Base-by-base conservation (phyloP, 2,113 vertebrate genomes). In the Hyaena hyaena region DNA sequence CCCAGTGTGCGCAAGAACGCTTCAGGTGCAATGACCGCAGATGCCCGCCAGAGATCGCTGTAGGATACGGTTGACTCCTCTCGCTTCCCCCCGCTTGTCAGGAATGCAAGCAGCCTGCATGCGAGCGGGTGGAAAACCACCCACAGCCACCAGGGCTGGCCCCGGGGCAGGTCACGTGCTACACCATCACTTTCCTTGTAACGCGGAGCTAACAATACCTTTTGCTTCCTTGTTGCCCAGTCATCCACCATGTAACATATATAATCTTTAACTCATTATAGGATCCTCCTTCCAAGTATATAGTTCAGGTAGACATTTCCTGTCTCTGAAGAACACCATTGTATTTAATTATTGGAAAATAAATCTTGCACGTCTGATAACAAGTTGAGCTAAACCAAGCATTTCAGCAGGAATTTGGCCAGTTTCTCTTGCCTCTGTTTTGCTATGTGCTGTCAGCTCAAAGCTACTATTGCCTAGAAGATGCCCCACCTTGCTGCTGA, bases 21-120 rank as follows among this genome's bases (percentile, higher is more conserved):
- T 65, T 68, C 63, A 86, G 77, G 48, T 63, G 71, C 48, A 97
- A 35, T 93, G 66, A 58, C 58, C 0, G 7, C 71, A 65, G 61
- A 73, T 45, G 65, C 24, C 43, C 45, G 28, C 96, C 96, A 98
- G 94, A 90, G 87, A 68, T 45, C 95, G 76, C 71, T 88, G 82
- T 65, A 55, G 88, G 85, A 53, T 11, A 19, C 2, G 5, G 58
- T n/a, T 85, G 58, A 77, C 21, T 90, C 8, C 24, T 63, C 24
- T 63, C 0, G 4, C 33, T 65, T 50, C 61, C 28, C 24, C 53
- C 0, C 15, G 48, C 58, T 95, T 74, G 80, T 92, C 86, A 88
- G 88, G 68, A 65, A 84, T 50, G 28, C 45, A 35, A 33, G 63
- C 12, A 50, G 50, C 61, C 50, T 39, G 14, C 50, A 5, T 8